A percentile compares a stretch with the other conserved stretches of the same genome.
phyloP scores from a whole-genome alignment of 1,140 invertebrate species.

The Diprion similis region DNA sequence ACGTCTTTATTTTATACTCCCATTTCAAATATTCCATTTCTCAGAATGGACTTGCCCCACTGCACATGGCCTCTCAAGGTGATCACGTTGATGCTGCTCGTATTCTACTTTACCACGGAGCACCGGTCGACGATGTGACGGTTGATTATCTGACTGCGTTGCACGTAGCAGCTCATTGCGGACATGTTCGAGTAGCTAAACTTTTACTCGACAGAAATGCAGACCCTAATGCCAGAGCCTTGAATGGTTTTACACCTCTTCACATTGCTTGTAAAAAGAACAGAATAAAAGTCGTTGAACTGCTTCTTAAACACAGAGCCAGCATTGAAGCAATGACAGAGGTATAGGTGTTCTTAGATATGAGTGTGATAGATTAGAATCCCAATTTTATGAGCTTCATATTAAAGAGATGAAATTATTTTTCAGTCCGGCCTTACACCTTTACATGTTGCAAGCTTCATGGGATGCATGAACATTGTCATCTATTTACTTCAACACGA shows the following conservation, averaged over 20 bases:
- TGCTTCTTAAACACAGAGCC: conserved; percentile 95
- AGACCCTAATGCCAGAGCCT: conserved; percentile 94
- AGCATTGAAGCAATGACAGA: conserved; percentile 88
- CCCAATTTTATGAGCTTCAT: neutral
- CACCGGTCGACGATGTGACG: conserved; percentile 96
- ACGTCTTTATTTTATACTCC: neutral
- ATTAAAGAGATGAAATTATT: conserved; percentile 22
- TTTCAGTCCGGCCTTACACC: conserved; percentile 90
- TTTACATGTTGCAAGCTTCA: conserved; percentile 97
- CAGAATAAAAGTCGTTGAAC: conserved; percentile 94
- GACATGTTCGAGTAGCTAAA: conserved; percentile 95
- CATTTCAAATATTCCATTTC: conserved; percentile 35
- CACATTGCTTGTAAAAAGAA: conserved; percentile 99
- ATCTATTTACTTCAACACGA: conserved; percentile 95
- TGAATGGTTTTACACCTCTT: conserved; percentile 98
- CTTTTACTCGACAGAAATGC: conserved; percentile 91
- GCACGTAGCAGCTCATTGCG: conserved; percentile 95
- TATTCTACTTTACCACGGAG: conserved; percentile 90
- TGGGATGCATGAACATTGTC: conserved; percentile 99
- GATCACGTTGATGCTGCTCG: conserved; percentile 96
- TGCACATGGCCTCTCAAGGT: conserved; percentile 96
- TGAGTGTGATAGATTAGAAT: conserved; percentile 9
- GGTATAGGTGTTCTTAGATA: conserved; percentile 52
- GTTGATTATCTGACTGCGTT: conserved; percentile 97
- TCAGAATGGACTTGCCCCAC: conserved; percentile 86